Evolutionary conservation across 2,888 invertebrate species (phyloP).

Genomic region (Scaptomyza cyrtandrae): DNA sequence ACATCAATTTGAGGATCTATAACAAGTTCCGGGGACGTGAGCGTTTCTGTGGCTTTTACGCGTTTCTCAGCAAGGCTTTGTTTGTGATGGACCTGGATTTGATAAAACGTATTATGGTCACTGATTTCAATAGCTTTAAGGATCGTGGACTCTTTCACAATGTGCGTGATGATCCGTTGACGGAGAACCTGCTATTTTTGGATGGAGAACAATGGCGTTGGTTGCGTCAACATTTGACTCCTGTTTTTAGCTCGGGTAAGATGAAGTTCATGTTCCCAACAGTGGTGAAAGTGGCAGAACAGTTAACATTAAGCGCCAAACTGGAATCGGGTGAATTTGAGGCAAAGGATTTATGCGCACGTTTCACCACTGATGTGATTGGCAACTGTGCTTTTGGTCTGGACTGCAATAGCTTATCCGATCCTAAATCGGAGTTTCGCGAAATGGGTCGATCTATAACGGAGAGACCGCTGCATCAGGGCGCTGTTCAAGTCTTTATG

Average conservation of each 20-base stretch:
- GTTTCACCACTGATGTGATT: constrained; percentile 86
- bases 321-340: constrained; percentile 77
- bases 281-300: constrained; percentile 62
- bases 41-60: constrained; percentile 71
- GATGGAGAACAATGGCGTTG: constrained; percentile 85
- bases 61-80: constrained; percentile 62
- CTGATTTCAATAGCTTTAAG: constrained; percentile 82
- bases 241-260: constrained; percentile 85
- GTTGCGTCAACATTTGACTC: constrained; percentile 84
- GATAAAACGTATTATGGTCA: constrained; percentile 77
- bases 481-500: constrained; percentile 51
- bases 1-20: constrained; percentile 68
- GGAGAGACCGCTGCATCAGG: constrained; percentile 27
- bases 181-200: constrained; percentile 78
- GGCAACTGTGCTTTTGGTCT: constrained; percentile 85
- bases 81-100: constrained; percentile 78
- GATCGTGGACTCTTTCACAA: constrained; percentile 80
- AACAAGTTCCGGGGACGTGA: constrained; percentile 43
- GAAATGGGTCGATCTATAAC: constrained; percentile 61
- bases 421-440: constrained; percentile 83
- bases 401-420: constrained; percentile 84
- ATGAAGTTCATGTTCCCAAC: constrained; percentile 85
- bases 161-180: constrained; percentile 81
- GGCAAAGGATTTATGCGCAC: constrained; percentile 83
- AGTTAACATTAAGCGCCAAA: constrained; percentile 19